phyloP scores from a whole-genome alignment of 2,113 vertebrate genomes.

The Vidua chalybeata region DNA sequence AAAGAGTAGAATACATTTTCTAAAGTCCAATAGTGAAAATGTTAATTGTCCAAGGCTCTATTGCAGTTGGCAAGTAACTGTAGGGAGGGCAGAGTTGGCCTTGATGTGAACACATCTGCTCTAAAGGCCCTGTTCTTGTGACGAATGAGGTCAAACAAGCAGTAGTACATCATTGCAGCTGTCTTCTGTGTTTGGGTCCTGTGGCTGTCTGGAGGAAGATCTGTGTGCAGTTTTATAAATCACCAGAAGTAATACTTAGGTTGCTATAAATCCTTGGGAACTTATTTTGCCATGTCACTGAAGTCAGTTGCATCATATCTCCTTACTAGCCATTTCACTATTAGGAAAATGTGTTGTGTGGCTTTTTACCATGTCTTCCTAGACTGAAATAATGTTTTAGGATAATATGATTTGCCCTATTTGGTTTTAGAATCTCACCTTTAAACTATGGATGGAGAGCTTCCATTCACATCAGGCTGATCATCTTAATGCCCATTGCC shows the following conservation, averaged over 20 bases:
- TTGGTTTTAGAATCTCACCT: background rate
- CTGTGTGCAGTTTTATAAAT: background rate
- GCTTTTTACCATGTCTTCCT: background rate
- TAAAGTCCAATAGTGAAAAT: background rate
- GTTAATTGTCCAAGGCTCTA: background rate
- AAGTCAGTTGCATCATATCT: background rate
- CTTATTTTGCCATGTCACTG: background rate
- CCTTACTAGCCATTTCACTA: background rate
- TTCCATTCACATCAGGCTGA: background rate
- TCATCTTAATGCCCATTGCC: background rate
- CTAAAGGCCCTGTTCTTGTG: background rate
- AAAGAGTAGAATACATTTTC: background rate
- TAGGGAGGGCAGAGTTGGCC: background rate
- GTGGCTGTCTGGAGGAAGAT: background rate
- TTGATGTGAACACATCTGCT: background rate
- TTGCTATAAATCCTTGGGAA: background rate
- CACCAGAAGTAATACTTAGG: background rate
- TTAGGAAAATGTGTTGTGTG: background rate
- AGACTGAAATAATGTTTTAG: background rate
- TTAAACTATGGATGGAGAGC: background rate
- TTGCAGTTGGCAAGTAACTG: background rate
- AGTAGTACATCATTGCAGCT: background rate
- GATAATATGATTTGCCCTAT: background rate
- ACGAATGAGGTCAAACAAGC: background rate
- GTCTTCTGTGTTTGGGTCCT: background rate